These are phyloP conservation scores for Pedionomus torquatus DNA, from an alignment of 2,113 vertebrate species.

Conservation along the genomic window DNA sequence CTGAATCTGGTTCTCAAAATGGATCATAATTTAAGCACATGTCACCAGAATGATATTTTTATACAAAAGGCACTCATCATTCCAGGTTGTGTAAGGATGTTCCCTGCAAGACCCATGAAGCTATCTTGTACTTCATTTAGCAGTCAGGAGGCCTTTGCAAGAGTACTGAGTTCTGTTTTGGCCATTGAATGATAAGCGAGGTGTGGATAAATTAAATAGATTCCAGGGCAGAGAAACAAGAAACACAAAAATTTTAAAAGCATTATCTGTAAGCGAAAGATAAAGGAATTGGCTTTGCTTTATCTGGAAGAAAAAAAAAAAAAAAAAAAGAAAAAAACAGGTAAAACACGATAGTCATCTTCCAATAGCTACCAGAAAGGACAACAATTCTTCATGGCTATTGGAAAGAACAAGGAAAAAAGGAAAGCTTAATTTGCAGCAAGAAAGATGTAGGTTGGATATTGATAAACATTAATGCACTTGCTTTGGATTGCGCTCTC, in stretches of 20 bases:
- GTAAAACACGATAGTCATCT: constrained; percentile 7
- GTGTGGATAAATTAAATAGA: background rate
- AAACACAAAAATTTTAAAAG: background rate
- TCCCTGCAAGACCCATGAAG: background rate
- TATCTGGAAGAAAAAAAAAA: background rate
- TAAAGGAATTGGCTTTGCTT: background rate
- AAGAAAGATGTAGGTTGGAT: background rate
- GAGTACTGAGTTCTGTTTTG: rapidly evolving
- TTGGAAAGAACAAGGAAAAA: background rate
- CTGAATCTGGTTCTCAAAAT: background rate
- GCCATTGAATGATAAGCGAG: background rate
- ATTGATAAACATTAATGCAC: background rate
- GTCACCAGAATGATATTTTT: background rate
- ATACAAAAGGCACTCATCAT: background rate
- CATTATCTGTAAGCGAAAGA: background rate
- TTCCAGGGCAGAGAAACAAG: background rate
- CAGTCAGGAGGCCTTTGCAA: background rate
- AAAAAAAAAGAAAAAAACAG: background rate
- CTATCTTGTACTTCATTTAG: background rate
- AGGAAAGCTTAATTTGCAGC: background rate
- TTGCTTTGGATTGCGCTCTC: background rate
- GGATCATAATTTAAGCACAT: background rate
- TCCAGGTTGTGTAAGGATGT: background rate
- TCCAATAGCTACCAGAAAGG: background rate
- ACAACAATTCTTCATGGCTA: background rate